Percentiles rank a stretch among this genome's conserved stretches.
Conservation (phyloP, 2,113 vertebrate genomes). For the Pteropus alecto region DNA sequence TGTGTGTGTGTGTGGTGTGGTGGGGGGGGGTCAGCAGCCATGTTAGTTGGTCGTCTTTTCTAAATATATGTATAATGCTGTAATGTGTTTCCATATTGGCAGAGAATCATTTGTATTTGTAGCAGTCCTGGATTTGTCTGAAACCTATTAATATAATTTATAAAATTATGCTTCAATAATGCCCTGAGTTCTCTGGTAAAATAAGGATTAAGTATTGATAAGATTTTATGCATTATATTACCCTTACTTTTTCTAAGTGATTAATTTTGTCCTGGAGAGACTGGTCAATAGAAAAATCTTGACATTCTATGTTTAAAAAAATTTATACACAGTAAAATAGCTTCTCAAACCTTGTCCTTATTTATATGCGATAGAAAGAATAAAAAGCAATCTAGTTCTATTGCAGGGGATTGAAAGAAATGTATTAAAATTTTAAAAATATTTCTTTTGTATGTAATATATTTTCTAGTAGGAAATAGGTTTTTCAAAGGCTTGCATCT, state of each 20-base stretch:
- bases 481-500: not conserved
- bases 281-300: not conserved
- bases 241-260: conserved; percentile 17
- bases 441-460: conserved; percentile 12
- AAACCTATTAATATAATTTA: not conserved
- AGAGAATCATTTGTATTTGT: not conserved
- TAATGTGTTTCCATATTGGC: not conserved
- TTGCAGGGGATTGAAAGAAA: not conserved
- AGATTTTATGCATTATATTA: not conserved
- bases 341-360: conserved; percentile 1
- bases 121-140: not conserved
- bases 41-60: not conserved
- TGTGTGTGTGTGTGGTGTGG: not conserved
- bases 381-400: conserved; percentile 32
- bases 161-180: not conserved
- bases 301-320: not conserved
- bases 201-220: not conserved
- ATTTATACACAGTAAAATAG: not conserved
- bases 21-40: not conserved
- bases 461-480: conserved; percentile 18
- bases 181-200: not conserved
- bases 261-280: not conserved
- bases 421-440: not conserved
- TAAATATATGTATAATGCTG: not conserved
- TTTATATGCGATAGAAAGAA: not conserved